Evolutionary conservation across 2,888 invertebrate species (phyloP).

Genomic region (Emesis russula): DNA sequence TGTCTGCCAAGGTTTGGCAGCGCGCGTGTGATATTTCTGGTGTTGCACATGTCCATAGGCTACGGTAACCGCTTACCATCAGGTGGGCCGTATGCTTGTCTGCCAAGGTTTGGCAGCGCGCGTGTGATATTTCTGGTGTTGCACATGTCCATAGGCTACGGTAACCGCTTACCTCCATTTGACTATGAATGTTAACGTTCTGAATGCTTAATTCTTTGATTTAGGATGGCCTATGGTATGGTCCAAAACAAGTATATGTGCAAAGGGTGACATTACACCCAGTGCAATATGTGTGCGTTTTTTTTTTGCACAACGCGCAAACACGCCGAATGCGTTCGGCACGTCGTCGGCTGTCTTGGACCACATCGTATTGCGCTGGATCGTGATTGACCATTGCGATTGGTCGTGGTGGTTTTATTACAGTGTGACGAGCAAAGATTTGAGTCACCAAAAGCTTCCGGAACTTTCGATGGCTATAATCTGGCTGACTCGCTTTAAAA

Average conservation of each 20-base stretch:
- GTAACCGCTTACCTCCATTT: no score
- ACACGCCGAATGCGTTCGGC: slow-evolving; percentile 16
- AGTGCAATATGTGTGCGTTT: slow-evolving; percentile 49
- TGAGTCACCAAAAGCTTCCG: slow-evolving; percentile 32
- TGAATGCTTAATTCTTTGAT: not conserved
- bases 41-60: no score
- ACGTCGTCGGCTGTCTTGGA: slow-evolving; percentile 7
- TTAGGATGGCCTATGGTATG: slow-evolving; percentile 37
- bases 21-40: no score
- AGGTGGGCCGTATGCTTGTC: no score
- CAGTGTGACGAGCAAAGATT: slow-evolving; percentile 11
- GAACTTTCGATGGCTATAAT: slow-evolving; percentile 29
- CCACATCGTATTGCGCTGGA: slow-evolving; percentile 24
- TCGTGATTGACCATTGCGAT: not conserved
- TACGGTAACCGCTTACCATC: not conserved
- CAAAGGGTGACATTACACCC: slow-evolving; percentile 53
- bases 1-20: no score
- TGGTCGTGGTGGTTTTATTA: not conserved
- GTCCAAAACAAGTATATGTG: slow-evolving; percentile 48
- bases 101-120: no score
- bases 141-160: no score
- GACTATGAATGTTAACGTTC: no score
- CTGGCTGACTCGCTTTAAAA: slow-evolving; percentile 17
- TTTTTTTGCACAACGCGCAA: slow-evolving; percentile 55
- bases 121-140: no score